Evolutionary conservation across 2,888 invertebrate species (phyloP), one percentile per base, ranked within the genome.

Genomic region (Tetanocera ferruginea): DNA sequence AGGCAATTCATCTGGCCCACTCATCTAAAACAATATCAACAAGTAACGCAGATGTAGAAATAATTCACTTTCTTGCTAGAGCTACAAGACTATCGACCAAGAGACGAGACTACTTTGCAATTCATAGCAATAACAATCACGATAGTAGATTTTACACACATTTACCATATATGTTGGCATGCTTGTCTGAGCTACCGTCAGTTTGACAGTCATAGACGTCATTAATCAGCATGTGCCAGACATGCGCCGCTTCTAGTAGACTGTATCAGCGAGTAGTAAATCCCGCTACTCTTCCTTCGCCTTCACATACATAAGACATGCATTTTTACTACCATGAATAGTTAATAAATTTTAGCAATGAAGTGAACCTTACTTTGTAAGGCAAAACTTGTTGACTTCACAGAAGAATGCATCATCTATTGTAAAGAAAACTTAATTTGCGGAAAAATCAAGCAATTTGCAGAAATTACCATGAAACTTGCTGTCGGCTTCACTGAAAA

Each of bases 121-220:
- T 57, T 57, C 57, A 57, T 57, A 25, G 57, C 9, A 6, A 37
- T 2, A 43, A 11, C 43, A 43, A 37, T 43, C 43, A 14, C 43
- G 43, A 43, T 43, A 43, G 43, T 43, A 3, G 43, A 5, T 8
- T 8, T 5, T 43, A 43, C 1, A 14, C 14, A 31, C 3, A 31
- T 31, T 3, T 31, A 43, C 14, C 11, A 43, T 43, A 43, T 43
- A 43, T 43, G 43, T 14, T 43, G 43, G 11, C 14, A 43, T 11
- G 11, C 43, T 11, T 43, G 43, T 11, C 43, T 43, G 43, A 43
- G 14, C 43, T 43, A 43, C 80, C 79, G 81, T 80, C 80, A 79
- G 60, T 69, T 49, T 80, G 80, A 79, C 80, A 81, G 80, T 78
- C 74, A 76, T 55, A 78, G 79, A 80, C 79, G 80, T 81, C 81